phyloP scores from a whole-genome alignment of 2,797 vertebrate species.

The Buceros bicornis region DNA sequence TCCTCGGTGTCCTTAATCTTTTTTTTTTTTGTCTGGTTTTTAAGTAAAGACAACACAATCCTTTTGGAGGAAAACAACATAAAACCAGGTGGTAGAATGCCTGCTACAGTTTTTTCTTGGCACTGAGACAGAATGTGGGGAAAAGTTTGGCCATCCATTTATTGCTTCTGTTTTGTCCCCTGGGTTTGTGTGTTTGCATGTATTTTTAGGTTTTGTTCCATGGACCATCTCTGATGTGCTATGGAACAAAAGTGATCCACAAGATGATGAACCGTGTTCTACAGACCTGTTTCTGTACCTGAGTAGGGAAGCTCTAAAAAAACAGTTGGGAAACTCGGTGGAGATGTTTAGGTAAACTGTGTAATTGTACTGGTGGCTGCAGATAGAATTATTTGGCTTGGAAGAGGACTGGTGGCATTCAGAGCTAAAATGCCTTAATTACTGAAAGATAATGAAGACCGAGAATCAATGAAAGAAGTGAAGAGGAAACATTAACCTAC shows the following conservation, averaged over 20 bases:
- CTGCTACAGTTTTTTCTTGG: neutral
- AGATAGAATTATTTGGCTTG: neutral
- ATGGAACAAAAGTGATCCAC: neutral
- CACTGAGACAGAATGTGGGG: neutral
- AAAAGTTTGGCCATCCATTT: neutral
- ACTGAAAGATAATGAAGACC: neutral
- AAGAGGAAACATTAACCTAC: conserved; percentile 2
- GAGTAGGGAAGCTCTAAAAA: neutral
- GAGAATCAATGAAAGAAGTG: conserved; percentile 1
- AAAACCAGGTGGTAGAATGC: neutral
- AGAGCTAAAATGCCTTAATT: conserved; percentile 14
- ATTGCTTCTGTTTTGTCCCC: neutral
- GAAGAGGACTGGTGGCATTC: neutral
- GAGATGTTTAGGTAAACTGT: neutral
- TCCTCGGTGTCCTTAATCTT: neutral
- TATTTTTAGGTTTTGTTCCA: neutral
- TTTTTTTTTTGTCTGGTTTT: no score
- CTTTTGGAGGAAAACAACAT: neutral
- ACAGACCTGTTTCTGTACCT: neutral
- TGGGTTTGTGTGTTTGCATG: neutral
- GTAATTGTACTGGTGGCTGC: neutral
- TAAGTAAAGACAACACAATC: neutral
- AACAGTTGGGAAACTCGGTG: neutral
- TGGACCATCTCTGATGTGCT: neutral
- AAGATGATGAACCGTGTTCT: neutral